Evolutionary conservation across 2,113 vertebrate species (phyloP), one percentile per base, ranked within the genome.

Genomic region (Gobio gobio): DNA sequence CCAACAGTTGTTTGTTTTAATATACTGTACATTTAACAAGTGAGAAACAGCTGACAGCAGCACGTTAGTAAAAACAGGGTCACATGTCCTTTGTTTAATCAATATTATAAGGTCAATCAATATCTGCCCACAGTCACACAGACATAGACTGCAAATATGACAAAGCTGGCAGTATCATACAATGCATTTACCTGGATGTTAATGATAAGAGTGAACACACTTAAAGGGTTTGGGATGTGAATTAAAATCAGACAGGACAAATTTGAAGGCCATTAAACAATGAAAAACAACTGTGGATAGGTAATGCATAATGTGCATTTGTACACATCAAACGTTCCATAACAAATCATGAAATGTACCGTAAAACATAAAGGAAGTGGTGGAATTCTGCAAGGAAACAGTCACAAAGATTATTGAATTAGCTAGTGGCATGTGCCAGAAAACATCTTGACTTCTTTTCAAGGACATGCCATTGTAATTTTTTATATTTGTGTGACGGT

Each of bases 401-500:
- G 43, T 26, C 20, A 59, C 22, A 83, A 73, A 29, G 14, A 61
- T 74, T 45, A 36, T 56, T 47, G 29, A 20, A 66, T 64, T 40
- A 58, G 26, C 24, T 45, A 36, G 40, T 47, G 51, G 40, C 40
- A 29, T 70, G 20, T 85, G 83, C 20, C 40, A 84, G 61, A 64
- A 47, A 47, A 29, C 9, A 26, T 72, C n/a, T 18, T 29, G 20
- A 61, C 47, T 56, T 29, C 6, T 75, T 29, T 79, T 78, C 29
- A 78, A 68, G 59, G 61, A 78, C 61, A 61, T 58, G 26, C 49
- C 77, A 9, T 24, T n/a, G 7, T 83, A 18, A 61, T 40, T 29
- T 77, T 72, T 45, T 51, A n/a, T 66, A 49, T 33, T 76, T 36
- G 40, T 63, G 22, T 63, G 26, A 72, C 49, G 78, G 26, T 76